Conservation (phyloP, 2,113 vertebrate genomes). For the Dromaius novaehollandiae region DNA sequence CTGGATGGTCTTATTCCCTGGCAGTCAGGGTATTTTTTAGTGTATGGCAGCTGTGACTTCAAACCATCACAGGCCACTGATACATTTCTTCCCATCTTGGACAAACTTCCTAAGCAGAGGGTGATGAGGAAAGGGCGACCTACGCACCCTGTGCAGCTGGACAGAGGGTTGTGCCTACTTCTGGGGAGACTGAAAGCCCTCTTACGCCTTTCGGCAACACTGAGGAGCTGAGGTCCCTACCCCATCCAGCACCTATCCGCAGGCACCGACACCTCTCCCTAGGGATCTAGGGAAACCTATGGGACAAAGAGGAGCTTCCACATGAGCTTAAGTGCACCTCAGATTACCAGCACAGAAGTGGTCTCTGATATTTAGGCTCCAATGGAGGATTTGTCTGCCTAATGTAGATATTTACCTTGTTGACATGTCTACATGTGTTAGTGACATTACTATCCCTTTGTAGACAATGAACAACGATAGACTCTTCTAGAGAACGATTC, state of each 20-base stretch:
- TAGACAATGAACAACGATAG: neutral
- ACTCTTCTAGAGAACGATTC: neutral
- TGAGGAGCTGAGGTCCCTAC: neutral
- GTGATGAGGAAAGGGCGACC: neutral
- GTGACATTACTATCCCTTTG: neutral
- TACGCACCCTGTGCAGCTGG: neutral
- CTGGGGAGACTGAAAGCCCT: neutral
- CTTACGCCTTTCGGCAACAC: neutral
- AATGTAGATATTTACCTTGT: neutral
- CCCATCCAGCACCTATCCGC: fast-evolving
- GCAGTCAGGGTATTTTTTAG: neutral
- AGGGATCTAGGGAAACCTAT: neutral
- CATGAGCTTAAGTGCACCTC: neutral
- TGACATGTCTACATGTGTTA: neutral
- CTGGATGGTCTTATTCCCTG: neutral
- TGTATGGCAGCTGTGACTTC: neutral
- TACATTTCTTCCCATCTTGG: too few species aligned
- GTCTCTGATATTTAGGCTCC: neutral
- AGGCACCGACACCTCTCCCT: neutral
- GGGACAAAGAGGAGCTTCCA: neutral
- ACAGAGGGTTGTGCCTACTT: neutral
- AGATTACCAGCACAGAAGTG: neutral
- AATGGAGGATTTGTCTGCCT: neutral
- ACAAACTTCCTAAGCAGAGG: neutral
- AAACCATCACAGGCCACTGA: neutral